A percentile compares a stretch with the other conserved stretches of the same genome.
Evolutionary conservation across 2,113 vertebrate genomes (phyloP).

Genomic region (Piprites chloris): DNA sequence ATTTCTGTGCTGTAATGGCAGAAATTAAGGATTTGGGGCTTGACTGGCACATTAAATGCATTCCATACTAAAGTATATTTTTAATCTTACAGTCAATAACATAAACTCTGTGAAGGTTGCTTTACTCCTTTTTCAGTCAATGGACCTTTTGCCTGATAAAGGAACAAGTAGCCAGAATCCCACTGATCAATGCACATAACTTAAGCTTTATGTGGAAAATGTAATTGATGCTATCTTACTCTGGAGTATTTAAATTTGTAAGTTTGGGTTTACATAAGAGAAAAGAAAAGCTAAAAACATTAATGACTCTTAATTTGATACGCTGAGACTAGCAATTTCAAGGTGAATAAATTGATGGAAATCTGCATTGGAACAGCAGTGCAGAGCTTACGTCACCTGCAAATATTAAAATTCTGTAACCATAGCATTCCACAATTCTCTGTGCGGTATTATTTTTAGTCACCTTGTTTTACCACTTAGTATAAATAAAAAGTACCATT

Average conservation of each 20-base stretch:
- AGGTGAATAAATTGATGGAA: slow-evolving; percentile 9
- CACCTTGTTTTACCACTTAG: slow-evolving; percentile 4
- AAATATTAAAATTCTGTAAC: slow-evolving; percentile 42
- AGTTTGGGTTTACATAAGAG: slow-evolving; percentile 9
- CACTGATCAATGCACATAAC: background rate
- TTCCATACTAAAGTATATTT: background rate
- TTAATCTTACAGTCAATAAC: background rate
- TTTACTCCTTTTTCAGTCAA: slow-evolving; percentile 21
- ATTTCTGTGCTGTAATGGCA: background rate
- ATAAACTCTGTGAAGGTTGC: background rate
- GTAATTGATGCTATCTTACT: background rate
- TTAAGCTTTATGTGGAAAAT: slow-evolving; percentile 19
- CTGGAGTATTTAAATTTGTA: slow-evolving; percentile 6
- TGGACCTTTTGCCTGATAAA: background rate
- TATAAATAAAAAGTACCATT: background rate
- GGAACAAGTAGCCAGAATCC: background rate
- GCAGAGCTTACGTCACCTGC: slow-evolving; percentile 4
- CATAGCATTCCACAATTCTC: slow-evolving; percentile 26
- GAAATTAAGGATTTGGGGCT: background rate
- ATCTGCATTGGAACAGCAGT: slow-evolving; percentile 4
- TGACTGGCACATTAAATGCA: background rate
- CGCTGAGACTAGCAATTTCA: background rate
- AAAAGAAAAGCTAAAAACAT: slow-evolving; percentile 3
- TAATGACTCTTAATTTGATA: slow-evolving; percentile 29
- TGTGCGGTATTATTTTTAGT: slow-evolving; percentile 1